Percentiles rank a stretch among this genome's conserved stretches.
These are phyloP conservation scores for Halichoeres trimaculatus DNA, from an alignment of 2,113 vertebrate genomes.

Conservation along the genomic window DNA sequence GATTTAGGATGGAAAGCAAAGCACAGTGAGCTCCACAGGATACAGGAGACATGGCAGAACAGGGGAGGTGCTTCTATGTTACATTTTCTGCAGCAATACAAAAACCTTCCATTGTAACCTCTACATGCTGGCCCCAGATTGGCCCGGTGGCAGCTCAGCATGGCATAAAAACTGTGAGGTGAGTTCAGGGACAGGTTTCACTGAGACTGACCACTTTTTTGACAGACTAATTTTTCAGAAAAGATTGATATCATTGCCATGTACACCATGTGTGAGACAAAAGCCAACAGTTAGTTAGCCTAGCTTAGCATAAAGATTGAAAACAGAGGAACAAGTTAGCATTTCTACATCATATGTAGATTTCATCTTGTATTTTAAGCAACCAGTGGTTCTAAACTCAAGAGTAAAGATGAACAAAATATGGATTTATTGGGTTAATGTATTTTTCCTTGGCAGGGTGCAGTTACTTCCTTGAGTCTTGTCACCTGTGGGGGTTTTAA, in stretches of 20 bases:
- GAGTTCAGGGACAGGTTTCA: slow-evolving; percentile 3
- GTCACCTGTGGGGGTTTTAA: neutral
- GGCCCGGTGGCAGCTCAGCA: slow-evolving; percentile 11
- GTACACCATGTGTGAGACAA: neutral
- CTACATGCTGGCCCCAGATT: slow-evolving; percentile 14
- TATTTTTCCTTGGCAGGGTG: neutral
- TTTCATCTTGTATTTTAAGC: neutral
- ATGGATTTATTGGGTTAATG: neutral
- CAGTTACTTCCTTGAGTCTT: neutral
- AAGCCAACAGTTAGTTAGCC: neutral
- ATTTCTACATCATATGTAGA: neutral
- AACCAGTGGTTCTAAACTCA: neutral
- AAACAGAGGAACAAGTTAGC: neutral
- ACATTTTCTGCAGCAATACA: slow-evolving; percentile 47
- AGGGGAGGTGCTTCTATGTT: slow-evolving; percentile 32
- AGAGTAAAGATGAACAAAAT: neutral
- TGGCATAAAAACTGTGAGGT: slow-evolving; percentile 1
- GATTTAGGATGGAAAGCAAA: slow-evolving; percentile 44
- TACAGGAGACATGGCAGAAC: slow-evolving; percentile 38
- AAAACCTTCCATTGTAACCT: slow-evolving; percentile 25
- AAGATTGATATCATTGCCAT: neutral
- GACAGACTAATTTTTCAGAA: neutral
- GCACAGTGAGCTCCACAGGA: slow-evolving; percentile 73
- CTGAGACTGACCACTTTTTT: neutral
- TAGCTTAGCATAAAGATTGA: neutral